Evolutionary conservation across 2,113 vertebrate genomes (phyloP).

Genomic region (Percopsis transmontana): DNA sequence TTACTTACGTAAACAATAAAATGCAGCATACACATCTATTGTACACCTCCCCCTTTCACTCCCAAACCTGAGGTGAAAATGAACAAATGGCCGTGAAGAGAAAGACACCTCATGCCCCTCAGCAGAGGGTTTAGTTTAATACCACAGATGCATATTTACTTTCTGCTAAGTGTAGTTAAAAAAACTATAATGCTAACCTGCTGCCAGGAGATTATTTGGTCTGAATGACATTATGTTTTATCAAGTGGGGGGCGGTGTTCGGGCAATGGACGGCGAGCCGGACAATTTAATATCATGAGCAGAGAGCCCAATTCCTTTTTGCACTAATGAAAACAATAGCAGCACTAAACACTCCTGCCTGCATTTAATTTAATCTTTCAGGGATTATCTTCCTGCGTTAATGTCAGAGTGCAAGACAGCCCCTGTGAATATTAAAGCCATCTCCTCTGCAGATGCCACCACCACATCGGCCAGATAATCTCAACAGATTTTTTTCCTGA

Average conservation of each 20-base stretch:
- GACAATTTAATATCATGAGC: slow-evolving; percentile 56
- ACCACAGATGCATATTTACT: slow-evolving; percentile 72
- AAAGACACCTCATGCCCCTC: slow-evolving; percentile 75
- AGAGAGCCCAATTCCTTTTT: slow-evolving; percentile 67
- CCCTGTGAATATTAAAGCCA: slow-evolving; percentile 75
- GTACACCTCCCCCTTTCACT: neutral
- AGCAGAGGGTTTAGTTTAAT: slow-evolving; percentile 75
- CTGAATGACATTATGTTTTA: slow-evolving; percentile 67
- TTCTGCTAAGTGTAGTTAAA: slow-evolving; percentile 75
- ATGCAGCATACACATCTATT: slow-evolving; percentile 23
- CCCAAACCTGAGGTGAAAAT: slow-evolving; percentile 27
- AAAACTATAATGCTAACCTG: slow-evolving; percentile 78
- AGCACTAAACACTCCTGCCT: slow-evolving; percentile 72
- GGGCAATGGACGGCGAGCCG: slow-evolving; percentile 46
- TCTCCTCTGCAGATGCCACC: slow-evolving; percentile 73
- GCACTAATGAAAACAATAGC: slow-evolving; percentile 78
- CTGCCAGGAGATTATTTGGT: slow-evolving; percentile 72
- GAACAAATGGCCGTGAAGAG: slow-evolving; percentile 50
- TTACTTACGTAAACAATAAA: slow-evolving; percentile 35
- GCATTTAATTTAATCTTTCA: slow-evolving; percentile 79
- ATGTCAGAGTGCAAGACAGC: slow-evolving; percentile 66
- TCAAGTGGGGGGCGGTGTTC: slow-evolving; percentile 33
- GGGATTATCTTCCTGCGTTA: slow-evolving; percentile 75
- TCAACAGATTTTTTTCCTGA: slow-evolving; percentile 73
- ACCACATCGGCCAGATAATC: slow-evolving; percentile 64